Base-by-base conservation (phyloP, 1,140 invertebrate genomes). In the Magallana ariakensis region DNA sequence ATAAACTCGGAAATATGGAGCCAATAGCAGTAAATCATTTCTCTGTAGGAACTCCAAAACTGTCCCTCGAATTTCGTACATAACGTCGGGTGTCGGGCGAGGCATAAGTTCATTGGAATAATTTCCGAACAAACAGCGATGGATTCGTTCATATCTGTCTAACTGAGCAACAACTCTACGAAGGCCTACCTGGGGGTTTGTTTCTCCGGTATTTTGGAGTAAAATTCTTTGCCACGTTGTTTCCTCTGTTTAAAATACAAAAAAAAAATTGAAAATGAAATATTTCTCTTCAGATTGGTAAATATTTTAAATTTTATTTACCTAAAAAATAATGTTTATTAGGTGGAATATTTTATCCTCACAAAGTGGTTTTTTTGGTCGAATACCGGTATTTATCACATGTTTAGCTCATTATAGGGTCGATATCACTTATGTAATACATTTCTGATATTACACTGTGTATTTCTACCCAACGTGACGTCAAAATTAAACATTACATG, bases 51-150 rank as follows among this genome's bases (percentile, higher is more conserved):
- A 85, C 3, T 85, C 70, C 15, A 55, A 70, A 55, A 85, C 62
- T 13, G 84, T 80, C 60, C 66, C 75, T 19, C 33, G 62, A 26
- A 85, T 22, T 80, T 85, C 16, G 4, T 54, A 53, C 2, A 85
- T 8, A 19, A 85, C 55, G 11, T 53, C 55, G 7, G 16, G 26
- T 53, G n/a, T 26, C 11, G 84, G 84, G 22, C 84, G 46, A 22
- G 84, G 84, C 84, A 85, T 85, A n/a, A 85, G 26, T 55, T 85
- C 84, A 10, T 46, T 54, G 26, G 62, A 56, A 11, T 85, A 85
- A 10, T 46, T 56, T 10, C 84, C 84, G 26, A 85, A 85, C 62
- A 85, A 57, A 57, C 26, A 26, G 22, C 13, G 26, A 26, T 85
- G 84, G 16, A 85, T 16, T 75, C 66, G 19, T n/a, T 46, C 54